Evolutionary conservation across 1,140 invertebrate genomes (phyloP).

Genomic region (Atta texana): DNA sequence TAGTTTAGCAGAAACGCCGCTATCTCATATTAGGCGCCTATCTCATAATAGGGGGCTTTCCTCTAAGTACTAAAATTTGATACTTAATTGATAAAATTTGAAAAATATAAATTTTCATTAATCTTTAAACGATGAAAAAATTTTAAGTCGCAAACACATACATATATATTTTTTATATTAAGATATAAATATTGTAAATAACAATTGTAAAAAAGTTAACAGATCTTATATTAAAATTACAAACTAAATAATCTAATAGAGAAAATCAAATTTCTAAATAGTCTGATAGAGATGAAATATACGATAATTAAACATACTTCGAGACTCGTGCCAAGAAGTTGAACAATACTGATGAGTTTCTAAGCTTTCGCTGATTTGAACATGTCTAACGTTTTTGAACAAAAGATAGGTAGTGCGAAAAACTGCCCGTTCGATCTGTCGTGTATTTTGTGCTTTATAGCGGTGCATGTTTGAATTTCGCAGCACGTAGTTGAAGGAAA

Average conservation of each 20-base stretch:
- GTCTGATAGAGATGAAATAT: neutral
- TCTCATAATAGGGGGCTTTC: no score
- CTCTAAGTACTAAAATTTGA: neutral
- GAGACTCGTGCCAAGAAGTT: neutral
- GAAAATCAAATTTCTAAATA: neutral
- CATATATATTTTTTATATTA: neutral
- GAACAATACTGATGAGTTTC: conserved; percentile 7
- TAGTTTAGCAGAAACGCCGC: no score
- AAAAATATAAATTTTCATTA: neutral
- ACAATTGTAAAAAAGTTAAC: no score
- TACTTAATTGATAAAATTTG: neutral
- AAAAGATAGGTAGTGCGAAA: conserved; percentile 21
- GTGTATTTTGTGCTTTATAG: conserved; percentile 42
- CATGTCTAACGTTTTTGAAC: conserved; percentile 37
- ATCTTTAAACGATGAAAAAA: neutral
- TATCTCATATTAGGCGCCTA: no score
- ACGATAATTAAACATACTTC: neutral
- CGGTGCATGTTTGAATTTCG: conserved; percentile 68
- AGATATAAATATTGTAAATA: neutral
- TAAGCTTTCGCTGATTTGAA: conserved; percentile 61
- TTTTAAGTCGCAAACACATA: neutral
- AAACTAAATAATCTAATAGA: neutral
- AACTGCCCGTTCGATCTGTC: conserved; percentile 12
- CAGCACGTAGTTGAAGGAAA: conserved; percentile 77
- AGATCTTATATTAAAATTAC: neutral